Base-by-base conservation (phyloP, 2,888 invertebrate genomes). In the Augiades crinisus region DNA sequence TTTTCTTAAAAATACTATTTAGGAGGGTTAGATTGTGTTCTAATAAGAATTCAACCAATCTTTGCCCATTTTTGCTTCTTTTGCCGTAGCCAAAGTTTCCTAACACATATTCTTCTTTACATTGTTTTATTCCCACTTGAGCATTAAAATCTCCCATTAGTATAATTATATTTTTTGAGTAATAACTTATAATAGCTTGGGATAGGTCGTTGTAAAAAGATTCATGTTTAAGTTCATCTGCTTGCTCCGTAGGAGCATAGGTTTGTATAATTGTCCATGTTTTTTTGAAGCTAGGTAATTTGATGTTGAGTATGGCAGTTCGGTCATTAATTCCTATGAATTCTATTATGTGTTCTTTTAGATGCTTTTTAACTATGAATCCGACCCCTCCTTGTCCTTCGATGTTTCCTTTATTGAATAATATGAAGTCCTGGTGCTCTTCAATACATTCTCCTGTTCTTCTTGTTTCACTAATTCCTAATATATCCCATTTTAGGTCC, bases 401-500 rank as follows among this genome's bases (percentile, higher is more conserved):
- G 4, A 7, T 36, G 16, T 55, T 30, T 13, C 46, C 54, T 47
- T 51, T 51, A 7, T 55, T n/a, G 37, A 14, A 47, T 22, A 55
- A 13, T 17, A 52, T 30, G 6, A 19, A 47, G 10, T 38, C 38
- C n/a, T 21, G 14, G 24, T 43, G 24, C 22, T 53, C 52, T 38
- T 46, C 41, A 6, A 56, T 53, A 12, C 38, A 19, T 31, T 53
- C 47, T 27, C 34, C 44, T 34, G 21, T 13, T 47, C 52, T 47
- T 51, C 44, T 37, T 51, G 33, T 47, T 53, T 57, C 58, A 10
- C 55, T 55, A n/a, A 54, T 55, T 16, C 55, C 57, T 10, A 57
- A 5, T n/a, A 57, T 55, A 43, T 58, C 54, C 47, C 50, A 55
- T 8, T 55, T 57, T 30, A 57, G 31, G 21, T 55, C 38, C 7